Base-by-base conservation (phyloP, 2,113 vertebrate genomes). In the Scatophagus argus region DNA sequence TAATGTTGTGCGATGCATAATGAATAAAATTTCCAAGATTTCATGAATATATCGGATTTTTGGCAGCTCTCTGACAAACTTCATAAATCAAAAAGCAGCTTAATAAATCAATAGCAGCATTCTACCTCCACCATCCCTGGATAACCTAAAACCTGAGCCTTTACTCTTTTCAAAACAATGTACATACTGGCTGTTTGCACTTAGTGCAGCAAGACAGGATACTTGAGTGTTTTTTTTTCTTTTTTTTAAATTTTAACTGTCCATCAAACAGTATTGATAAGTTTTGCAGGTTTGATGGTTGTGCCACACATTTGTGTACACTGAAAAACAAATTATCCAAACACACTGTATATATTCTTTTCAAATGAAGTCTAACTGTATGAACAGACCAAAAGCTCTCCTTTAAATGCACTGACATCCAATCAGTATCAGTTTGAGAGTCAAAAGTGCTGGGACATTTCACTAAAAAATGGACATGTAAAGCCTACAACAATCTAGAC, bases 191-290 rank as follows among this genome's bases (percentile, higher is more conserved):
- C 67, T 58, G 67, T 49, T 77, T 41, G 66, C 56, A 14, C 16
- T 67, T 61, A 58, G 39, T 63, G 81, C 60, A 10, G 23, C 49
- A 3, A 52, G 83, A 32, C 55, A 59, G n/a, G 27, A 41, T 43
- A 44, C 61, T 66, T 34, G 58, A 71, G 27, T 51, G 31, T 78
- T 59, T 47, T 62, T 65, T 67, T 38, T 29, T 14, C 63, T 68
- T 78, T 59, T 47, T 62, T 65, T 67, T 38, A 25, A 12, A 67
- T 68, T 64, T 83, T 88, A 89, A 88, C 84, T 71, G 77, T 46
- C 61, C 88, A 68, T 87, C 80, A 89, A 91, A 85, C 74, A 54
- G 31, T 74, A 65, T 69, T 85, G 85, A 82, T 91, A 82, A 90
- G 90, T 81, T 87, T 75, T 80, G 82, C 84, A 78, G 81, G 82